A percentile compares a stretch with the other conserved stretches of the same genome.
Conservation (phyloP, 2,888 invertebrate genomes). For the Stegana nigrithorax region DNA sequence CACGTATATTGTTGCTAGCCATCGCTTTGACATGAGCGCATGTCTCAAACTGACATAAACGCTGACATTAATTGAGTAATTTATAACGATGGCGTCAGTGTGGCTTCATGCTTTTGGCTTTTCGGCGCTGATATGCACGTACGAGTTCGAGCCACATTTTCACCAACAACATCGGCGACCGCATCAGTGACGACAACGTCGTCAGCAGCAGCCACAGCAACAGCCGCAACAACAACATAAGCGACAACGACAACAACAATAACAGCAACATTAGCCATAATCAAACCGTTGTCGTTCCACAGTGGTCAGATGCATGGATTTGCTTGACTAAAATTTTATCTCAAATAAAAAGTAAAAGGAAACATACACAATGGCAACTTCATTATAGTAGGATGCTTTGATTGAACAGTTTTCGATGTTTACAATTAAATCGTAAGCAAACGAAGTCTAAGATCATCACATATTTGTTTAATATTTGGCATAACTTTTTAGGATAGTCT, state of each 20-base stretch:
- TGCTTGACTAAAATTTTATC: no score
- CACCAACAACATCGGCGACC: neutral
- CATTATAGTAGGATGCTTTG: no score
- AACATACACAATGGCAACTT: no score
- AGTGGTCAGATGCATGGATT: no score
- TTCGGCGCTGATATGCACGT: neutral
- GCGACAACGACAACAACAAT: neutral
- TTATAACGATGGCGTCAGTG: constrained; percentile 60
- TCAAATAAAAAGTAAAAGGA: no score
- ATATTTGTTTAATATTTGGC: no score
- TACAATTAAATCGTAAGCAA: no score
- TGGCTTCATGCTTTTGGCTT: constrained; percentile 24
- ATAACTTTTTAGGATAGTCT: no score
- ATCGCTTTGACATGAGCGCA: neutral
- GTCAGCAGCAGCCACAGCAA: neutral
- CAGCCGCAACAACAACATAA: neutral
- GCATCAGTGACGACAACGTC: neutral
- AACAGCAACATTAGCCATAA: neutral
- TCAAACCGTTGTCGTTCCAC: no score
- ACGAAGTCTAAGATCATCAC: no score
- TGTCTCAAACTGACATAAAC: constrained; percentile 51
- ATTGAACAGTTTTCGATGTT: no score
- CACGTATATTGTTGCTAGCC: constrained; percentile 50
- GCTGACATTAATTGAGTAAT: constrained; percentile 67
- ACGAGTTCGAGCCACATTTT: neutral